Evolutionary conservation across 2,797 vertebrate genomes (phyloP), one percentile per base, ranked within the genome.

Genomic region (Epinephelus malabaricus): DNA sequence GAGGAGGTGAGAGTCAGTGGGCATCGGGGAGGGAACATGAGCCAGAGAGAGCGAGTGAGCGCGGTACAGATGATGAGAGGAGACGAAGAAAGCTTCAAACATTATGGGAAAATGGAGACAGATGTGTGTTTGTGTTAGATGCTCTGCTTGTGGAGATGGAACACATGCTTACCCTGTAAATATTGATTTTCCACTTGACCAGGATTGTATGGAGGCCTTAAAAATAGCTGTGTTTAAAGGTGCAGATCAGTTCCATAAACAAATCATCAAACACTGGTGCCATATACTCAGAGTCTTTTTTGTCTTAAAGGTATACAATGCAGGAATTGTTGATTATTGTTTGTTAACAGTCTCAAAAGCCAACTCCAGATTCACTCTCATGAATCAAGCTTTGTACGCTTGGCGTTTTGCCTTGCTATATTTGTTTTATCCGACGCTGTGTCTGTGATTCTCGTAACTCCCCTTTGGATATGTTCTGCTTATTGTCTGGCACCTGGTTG

Each of bases 151-250:
- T 71, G 69, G 65, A 68, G 69, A 56, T 66, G 50, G 76, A 90
- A 85, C 85, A 83, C 79, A 76, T 69, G 73, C 69, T 77, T 78
- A 54, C 34, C 67, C 73, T 85, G 86, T 85, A 78, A 79, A 87
- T 88, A 93, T 87, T 82, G 88, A 91, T 92, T 93, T 93, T 90
- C 76, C 25, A 12, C 71, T 84, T 71, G 77, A 79, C 71, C 59
- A 9, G 78, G 51, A 76, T 89, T 78, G 64, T 76, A 75, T 68
- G 54, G 78, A 79, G 49, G 40, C 50, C n/a, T 60, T 46, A 61
- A 55, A 76, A 63, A 74, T 76, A 80, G 53, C 46, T 23, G 63
- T 18, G 51, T 79, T 74, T 40, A 46, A 67, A 80, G 51, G 30
- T 47, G 38, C 60, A 51, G 34, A 21, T 49, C 38, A 61, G 27